These are phyloP conservation scores for Chaetorhynchus papuensis DNA, from an alignment of 2,113 vertebrate species.

Conservation along the genomic window DNA sequence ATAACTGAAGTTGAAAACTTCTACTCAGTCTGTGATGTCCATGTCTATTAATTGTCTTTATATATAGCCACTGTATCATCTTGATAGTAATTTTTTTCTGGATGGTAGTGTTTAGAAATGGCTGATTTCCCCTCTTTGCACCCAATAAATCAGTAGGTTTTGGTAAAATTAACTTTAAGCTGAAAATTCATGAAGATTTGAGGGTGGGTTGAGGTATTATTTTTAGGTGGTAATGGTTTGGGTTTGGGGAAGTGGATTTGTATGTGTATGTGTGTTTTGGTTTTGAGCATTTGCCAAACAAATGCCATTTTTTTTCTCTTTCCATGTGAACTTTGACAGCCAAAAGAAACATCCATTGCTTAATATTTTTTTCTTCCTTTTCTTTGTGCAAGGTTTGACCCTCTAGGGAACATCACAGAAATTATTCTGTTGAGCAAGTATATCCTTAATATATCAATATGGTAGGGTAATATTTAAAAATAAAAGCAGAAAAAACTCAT, in stretches of 20 bases:
- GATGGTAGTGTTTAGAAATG: not conserved
- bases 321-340: not conserved
- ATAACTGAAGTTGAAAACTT: not conserved
- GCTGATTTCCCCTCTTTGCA: not conserved
- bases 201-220: not conserved
- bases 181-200: not conserved
- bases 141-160: not conserved
- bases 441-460: not conserved
- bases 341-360: not conserved
- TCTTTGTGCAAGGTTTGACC: not conserved
- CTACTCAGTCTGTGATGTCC: not conserved
- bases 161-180: not conserved
- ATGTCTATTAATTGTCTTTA: not conserved
- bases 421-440: not conserved
- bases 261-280: not conserved
- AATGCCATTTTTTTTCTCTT: not conserved
- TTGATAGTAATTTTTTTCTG: not conserved
- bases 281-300: not conserved
- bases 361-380: not conserved
- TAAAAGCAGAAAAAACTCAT: not conserved
- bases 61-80: not conserved
- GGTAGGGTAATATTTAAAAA: not conserved
- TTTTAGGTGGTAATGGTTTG: not conserved
- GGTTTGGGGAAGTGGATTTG: accelerated
- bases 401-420: not conserved